Percentiles rank a stretch among this genome's conserved stretches.
These are phyloP conservation scores for Drosophila cyrtoloma DNA, from an alignment of 2,888 invertebrate species.

Conservation along the genomic window DNA sequence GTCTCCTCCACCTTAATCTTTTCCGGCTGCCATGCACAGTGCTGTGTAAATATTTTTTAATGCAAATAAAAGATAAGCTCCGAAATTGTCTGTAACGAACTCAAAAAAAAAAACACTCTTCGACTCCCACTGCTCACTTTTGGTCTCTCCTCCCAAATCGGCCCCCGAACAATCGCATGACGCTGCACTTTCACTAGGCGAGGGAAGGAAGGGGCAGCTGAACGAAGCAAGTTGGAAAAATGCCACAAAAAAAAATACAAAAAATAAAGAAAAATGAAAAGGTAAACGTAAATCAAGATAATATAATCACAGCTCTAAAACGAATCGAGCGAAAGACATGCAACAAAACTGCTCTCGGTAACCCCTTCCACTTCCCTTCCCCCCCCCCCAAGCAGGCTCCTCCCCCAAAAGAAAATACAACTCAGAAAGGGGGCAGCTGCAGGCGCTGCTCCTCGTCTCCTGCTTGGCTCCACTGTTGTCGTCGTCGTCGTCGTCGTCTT, in stretches of 20 bases:
- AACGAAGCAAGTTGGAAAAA: slow-evolving; percentile 19
- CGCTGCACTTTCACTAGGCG: slow-evolving; percentile 63
- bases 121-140: slow-evolving; percentile 33
- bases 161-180: slow-evolving; percentile 38
- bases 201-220: not conserved
- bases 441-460: slow-evolving; percentile 14
- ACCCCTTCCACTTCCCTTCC: not conserved
- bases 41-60: slow-evolving; percentile 76
- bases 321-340: slow-evolving; percentile 68
- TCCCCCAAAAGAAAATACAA: not conserved
- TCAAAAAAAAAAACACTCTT: slow-evolving; percentile 24
- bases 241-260: slow-evolving; percentile 30
- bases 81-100: slow-evolving; percentile 61
- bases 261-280: slow-evolving; percentile 32
- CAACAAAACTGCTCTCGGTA: slow-evolving; percentile 44
- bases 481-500: not conserved
- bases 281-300: slow-evolving; percentile 75
- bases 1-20: not conserved
- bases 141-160: slow-evolving; percentile 1
- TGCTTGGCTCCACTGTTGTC: not conserved
- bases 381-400: not conserved
- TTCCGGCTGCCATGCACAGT: slow-evolving; percentile 46
- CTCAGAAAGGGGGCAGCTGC: slow-evolving; percentile 41
- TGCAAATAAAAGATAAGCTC: slow-evolving; percentile 74
- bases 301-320: slow-evolving; percentile 74